Percentiles rank a stretch among this genome's conserved stretches.
phyloP scores from a whole-genome alignment of 2,888 invertebrate genomes.

The Scaptomyza parva region DNA sequence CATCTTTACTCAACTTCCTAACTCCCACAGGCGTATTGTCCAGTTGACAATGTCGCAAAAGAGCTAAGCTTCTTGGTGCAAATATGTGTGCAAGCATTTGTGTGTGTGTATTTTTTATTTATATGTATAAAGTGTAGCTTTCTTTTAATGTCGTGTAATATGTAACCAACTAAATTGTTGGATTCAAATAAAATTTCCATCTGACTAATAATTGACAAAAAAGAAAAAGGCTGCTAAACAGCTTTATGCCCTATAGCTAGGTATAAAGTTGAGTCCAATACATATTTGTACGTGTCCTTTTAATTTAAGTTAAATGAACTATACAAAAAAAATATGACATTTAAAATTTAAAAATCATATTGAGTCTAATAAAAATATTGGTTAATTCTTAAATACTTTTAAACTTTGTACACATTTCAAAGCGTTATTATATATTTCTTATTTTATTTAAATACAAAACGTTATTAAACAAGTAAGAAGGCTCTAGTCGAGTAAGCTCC shows the following conservation, averaged over 20 bases:
- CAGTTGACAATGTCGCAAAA: neutral
- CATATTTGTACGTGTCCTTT: no score
- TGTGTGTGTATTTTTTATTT: neutral
- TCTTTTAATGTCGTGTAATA: neutral
- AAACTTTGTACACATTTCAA: no score
- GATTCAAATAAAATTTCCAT: neutral
- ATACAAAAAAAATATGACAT: no score
- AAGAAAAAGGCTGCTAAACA: neutral
- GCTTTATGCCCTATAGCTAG: neutral
- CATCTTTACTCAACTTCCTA: neutral
- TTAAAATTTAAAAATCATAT: no score
- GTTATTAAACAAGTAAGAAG: no score
- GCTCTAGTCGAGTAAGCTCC: no score
- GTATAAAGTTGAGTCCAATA: neutral
- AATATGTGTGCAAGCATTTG: slow-evolving; percentile 17
- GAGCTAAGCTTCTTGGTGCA: neutral
- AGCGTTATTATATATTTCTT: no score
- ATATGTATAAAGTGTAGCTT: neutral
- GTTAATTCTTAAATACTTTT: no score
- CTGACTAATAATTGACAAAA: neutral
- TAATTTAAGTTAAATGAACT: no score
- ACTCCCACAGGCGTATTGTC: neutral
- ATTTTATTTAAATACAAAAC: no score
- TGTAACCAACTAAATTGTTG: neutral
- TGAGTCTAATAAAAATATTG: no score